Evolutionary conservation across 2,797 vertebrate genomes (phyloP).

Genomic region (Pristis pectinata): DNA sequence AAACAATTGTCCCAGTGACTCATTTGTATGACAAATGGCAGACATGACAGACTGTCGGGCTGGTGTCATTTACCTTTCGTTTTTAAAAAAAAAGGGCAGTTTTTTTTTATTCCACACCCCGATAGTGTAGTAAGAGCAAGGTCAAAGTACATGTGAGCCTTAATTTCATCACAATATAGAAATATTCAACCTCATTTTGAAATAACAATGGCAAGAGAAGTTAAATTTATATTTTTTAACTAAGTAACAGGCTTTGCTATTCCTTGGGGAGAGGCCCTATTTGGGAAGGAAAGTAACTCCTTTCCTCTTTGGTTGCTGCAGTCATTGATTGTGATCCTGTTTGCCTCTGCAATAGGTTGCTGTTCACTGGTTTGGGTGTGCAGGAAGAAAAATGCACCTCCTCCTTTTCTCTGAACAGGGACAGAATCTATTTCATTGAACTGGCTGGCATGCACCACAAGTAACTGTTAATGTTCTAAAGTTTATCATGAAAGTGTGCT

Average conservation of each 20-base stretch:
- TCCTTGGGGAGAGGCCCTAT: background rate
- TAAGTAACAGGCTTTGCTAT: background rate
- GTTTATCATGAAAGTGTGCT: background rate
- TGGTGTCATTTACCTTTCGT: slow-evolving; percentile 41
- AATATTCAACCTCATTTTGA: background rate
- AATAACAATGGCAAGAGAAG: background rate
- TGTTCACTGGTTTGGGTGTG: background rate
- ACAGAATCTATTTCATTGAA: background rate
- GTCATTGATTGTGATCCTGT: background rate
- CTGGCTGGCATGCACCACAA: background rate
- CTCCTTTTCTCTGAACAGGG: background rate
- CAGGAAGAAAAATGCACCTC: background rate
- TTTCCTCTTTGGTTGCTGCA: background rate
- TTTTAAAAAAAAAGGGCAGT: background rate
- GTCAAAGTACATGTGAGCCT: background rate
- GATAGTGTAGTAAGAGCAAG: background rate
- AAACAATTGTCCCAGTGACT: slow-evolving; percentile 46
- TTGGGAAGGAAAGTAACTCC: background rate
- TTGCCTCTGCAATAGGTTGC: background rate
- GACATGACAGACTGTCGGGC: slow-evolving; percentile 47
- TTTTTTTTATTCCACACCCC: background rate
- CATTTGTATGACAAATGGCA: slow-evolving; percentile 49
- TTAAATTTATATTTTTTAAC: background rate
- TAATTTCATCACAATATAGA: background rate
- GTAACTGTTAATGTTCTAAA: background rate